These are phyloP conservation scores for Petrocephalus zakoni DNA, from an alignment of 2,113 vertebrate species.

Conservation along the genomic window DNA sequence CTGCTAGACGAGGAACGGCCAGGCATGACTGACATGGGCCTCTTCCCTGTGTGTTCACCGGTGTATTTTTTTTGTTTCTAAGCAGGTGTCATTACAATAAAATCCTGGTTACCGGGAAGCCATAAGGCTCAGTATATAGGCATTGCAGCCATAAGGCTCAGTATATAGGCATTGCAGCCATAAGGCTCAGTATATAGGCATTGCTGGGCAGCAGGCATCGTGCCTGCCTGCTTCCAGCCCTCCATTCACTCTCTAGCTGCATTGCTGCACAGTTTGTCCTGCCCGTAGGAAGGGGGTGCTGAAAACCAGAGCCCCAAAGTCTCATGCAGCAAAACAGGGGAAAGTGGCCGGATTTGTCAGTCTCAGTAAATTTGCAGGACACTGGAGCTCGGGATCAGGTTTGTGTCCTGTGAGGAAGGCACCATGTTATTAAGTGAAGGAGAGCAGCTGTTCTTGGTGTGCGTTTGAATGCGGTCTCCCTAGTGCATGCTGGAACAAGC, in stretches of 20 bases:
- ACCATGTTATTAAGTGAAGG: neutral
- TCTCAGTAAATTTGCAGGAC: neutral
- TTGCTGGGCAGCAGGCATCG: neutral
- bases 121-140: too few species aligned
- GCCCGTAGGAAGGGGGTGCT: neutral
- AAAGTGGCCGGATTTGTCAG: neutral
- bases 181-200: neutral
- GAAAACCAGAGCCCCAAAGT: neutral
- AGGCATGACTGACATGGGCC: neutral
- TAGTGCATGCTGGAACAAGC: slow-evolving; percentile 39
- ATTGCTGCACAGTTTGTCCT: neutral
- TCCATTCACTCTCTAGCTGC: neutral
- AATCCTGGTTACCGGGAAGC: neutral
- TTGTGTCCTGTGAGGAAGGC: neutral
- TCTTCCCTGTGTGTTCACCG: neutral
- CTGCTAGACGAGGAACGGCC: slow-evolving; percentile 43
- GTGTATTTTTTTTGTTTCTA: neutral
- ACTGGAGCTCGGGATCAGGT: neutral
- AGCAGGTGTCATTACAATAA: neutral
- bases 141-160: too few species aligned
- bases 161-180: too few species aligned
- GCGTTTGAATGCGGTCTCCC: slow-evolving; percentile 22
- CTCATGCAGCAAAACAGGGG: neutral
- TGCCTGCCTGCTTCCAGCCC: neutral
- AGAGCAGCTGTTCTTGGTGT: neutral